Conservation (phyloP, 2,888 invertebrate species). For the Diarsia brunnea region DNA sequence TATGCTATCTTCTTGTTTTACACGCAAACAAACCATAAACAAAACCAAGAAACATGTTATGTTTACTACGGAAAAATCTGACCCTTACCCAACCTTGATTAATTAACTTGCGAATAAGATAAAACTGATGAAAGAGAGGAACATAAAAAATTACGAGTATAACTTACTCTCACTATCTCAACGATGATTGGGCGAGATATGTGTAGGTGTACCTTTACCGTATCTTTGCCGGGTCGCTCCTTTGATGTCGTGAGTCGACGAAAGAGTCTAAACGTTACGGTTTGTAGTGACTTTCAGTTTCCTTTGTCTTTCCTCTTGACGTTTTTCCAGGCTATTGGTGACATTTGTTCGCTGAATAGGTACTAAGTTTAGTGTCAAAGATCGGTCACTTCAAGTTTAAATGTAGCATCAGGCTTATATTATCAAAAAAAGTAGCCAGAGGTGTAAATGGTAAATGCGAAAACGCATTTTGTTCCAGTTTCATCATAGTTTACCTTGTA, state of each 20-base stretch:
- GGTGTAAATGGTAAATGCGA: neutral
- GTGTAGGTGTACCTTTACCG: neutral
- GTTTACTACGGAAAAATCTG: conserved; percentile 28
- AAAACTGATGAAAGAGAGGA: conserved; percentile 37
- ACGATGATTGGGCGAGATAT: conserved; percentile 35
- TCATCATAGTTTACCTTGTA: no score
- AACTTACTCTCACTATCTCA: conserved; percentile 31
- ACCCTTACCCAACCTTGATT: conserved; percentile 38
- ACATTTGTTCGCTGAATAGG: conserved; percentile 15
- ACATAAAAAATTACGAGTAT: conserved; percentile 48
- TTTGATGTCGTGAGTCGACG: conserved; percentile 51
- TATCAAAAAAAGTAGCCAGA: neutral
- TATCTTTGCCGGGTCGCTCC: neutral
- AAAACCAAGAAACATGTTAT: neutral
- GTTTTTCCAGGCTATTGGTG: conserved; percentile 43
- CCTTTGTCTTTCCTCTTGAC: conserved; percentile 41
- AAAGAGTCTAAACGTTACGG: conserved; percentile 27
- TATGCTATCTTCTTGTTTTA: neutral
- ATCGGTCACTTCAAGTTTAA: neutral
- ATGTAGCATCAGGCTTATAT: neutral
- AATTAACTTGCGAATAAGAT: conserved; percentile 46
- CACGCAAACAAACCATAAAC: neutral
- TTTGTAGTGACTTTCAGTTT: conserved; percentile 50
- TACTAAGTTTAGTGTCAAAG: neutral
- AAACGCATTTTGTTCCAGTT: neutral